These are phyloP conservation scores for Andrena bicolor DNA, from an alignment of 2,888 invertebrate species.

Conservation along the genomic window DNA sequence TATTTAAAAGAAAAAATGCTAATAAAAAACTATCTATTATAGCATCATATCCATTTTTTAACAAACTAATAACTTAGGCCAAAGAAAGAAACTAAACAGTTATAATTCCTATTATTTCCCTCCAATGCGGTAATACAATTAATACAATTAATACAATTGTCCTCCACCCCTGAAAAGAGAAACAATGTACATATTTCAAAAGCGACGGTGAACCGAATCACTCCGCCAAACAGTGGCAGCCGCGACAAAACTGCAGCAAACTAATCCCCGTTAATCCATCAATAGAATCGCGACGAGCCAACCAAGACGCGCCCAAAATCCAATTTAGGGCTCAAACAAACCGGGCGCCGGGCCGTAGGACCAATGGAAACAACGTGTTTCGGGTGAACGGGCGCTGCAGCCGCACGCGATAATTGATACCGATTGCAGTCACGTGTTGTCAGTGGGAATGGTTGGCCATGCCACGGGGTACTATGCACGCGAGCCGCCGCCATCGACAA, in stretches of 20 bases:
- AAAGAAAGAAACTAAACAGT: no score
- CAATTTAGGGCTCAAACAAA: constrained; percentile 25
- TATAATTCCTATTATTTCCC: no score
- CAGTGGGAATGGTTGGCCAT: constrained; percentile 27
- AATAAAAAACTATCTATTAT: no score
- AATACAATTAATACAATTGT: no score
- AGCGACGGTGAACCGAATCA: background rate
- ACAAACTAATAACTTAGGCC: no score
- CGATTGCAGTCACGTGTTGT: constrained; percentile 41
- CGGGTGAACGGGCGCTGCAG: constrained; percentile 1
- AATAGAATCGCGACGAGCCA: background rate
- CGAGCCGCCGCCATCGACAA: constrained; percentile 21
- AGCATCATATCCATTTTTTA: no score
- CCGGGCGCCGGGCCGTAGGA: background rate
- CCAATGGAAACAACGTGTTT: constrained; percentile 20
- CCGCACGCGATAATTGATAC: constrained; percentile 46
- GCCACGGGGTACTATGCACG: constrained; percentile 22
- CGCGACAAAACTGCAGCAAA: background rate
- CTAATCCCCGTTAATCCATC: background rate
- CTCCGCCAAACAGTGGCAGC: background rate
- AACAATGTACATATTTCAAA: background rate
- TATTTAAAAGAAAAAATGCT: no score
- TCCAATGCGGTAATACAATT: no score
- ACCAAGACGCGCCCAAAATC: constrained; percentile 14
- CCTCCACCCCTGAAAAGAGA: background rate